These are phyloP conservation scores for Conopomorpha cramerella DNA, from an alignment of 1,140 invertebrate species.

Conservation along the genomic window DNA sequence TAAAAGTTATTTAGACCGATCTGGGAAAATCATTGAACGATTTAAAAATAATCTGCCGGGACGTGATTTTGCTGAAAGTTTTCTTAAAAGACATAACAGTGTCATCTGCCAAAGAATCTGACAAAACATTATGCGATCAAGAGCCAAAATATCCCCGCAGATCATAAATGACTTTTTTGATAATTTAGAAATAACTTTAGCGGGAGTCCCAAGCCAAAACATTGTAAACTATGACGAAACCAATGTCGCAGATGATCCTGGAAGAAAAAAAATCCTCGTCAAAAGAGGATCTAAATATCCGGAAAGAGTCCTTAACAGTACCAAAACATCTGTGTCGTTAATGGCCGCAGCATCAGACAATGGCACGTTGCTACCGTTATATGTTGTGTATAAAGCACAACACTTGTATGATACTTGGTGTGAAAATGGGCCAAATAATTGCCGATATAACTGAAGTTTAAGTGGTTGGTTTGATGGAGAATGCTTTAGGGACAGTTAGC, in stretches of 20 bases:
- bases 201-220: not conserved
- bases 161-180: not conserved
- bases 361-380: slow-evolving; percentile 18
- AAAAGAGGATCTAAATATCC: slow-evolving; percentile 18
- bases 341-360: slow-evolving; percentile 24
- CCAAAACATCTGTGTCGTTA: slow-evolving; percentile 24
- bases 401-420: slow-evolving; percentile 27
- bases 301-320: slow-evolving; percentile 21
- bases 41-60: too few relatives aligned
- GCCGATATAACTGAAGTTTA: slow-evolving; percentile 29
- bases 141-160: not conserved
- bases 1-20: too few relatives aligned
- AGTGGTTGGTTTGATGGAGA: too few relatives aligned
- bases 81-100: too few relatives aligned
- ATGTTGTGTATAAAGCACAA: slow-evolving; percentile 31
- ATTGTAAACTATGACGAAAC: slow-evolving; percentile 1
- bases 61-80: too few relatives aligned
- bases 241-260: not conserved
- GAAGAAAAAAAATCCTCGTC: not conserved
- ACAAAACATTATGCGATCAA: not conserved
- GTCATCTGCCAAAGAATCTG: too few relatives aligned
- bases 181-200: not conserved
- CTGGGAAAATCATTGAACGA: too few relatives aligned
- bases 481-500: too few relatives aligned
- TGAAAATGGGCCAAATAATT: slow-evolving; percentile 17